A percentile compares a stretch with the other conserved stretches of the same genome.
phyloP scores from a whole-genome alignment of 2,888 invertebrate genomes.

The Drosophila atripex region DNA sequence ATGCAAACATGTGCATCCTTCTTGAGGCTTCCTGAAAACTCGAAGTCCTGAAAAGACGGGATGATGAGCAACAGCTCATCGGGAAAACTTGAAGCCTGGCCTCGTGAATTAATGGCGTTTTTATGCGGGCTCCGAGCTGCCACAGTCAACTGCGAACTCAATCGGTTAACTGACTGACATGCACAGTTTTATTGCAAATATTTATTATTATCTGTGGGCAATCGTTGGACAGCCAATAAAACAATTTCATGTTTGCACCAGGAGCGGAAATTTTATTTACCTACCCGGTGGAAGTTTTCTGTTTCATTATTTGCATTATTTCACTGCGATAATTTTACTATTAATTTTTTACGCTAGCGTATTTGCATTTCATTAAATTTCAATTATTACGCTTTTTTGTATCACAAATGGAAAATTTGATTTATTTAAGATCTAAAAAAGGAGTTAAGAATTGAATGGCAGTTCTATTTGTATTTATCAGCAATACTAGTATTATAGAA shows the following conservation, averaged over 20 bases:
- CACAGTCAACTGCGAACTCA: background rate
- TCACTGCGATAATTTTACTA: constrained; percentile 2
- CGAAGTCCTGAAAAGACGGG: constrained; percentile 1
- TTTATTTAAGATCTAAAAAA: background rate
- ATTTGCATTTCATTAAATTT: constrained; percentile 29
- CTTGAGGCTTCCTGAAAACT: constrained; percentile 8
- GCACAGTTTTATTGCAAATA: constrained; percentile 31
- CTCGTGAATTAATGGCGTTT: background rate
- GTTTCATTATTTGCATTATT: constrained; percentile 16
- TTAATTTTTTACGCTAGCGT: constrained; percentile 8
- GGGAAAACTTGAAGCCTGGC: constrained; percentile 7
- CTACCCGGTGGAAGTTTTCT: background rate
- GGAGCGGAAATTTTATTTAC: constrained; percentile 18
- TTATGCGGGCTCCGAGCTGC: constrained; percentile 14
- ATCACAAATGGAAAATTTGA: background rate
- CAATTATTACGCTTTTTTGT: constrained; percentile 13
- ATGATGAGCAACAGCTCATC: constrained; percentile 8
- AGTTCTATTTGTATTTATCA: too few relatives aligned
- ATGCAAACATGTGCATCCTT: constrained; percentile 30
- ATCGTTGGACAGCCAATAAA: constrained; percentile 26
- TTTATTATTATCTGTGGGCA: constrained; percentile 28
- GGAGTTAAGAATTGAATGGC: too few relatives aligned
- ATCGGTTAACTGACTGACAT: constrained; percentile 15
- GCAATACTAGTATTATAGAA: background rate
- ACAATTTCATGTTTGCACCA: constrained; percentile 8